Base-by-base conservation (phyloP, 2,113 vertebrate genomes). In the Mola mola region DNA sequence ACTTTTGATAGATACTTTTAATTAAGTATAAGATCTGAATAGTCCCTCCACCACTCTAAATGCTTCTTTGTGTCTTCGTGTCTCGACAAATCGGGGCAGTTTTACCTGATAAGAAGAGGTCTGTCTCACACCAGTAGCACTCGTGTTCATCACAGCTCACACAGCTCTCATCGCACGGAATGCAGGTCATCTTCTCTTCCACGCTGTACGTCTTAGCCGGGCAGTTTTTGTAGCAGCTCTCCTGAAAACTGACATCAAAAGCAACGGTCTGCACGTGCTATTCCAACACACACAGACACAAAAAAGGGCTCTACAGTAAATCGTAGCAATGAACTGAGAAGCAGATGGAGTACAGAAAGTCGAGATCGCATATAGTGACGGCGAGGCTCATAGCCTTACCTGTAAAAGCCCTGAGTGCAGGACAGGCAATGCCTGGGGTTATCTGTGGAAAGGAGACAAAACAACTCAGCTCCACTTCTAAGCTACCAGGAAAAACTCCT, bases 41-140 rank as follows among this genome's bases (percentile, higher is more conserved):
- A n/a, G n/a, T n/a, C n/a, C n/a, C n/a, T n/a, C n/a, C n/a, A n/a
- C n/a, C n/a, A n/a, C n/a, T n/a, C n/a, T n/a, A n/a, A n/a, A n/a
- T n/a, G n/a, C n/a, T n/a, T n/a, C n/a, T n/a, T n/a, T n/a, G n/a
- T n/a, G n/a, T n/a, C n/a, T n/a, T n/a, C n/a, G n/a, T n/a, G n/a
- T n/a, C n/a, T n/a, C n/a, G n/a, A n/a, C n/a, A n/a, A n/a, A n/a
- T n/a, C n/a, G n/a, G n/a, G n/a, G n/a, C n/a, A n/a, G n/a, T n/a
- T n/a, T 34, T 61, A 97, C 96, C 93, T 70, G 87, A 91, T 58
- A 96, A 88, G 76, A 95, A 96, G 86, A 94, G 93, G 58, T 94
- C 94, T 5, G 93, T 87, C 62, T 95, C 90, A 82, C 96, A 98
- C 38, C 89, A 94, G 51, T 92, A 85, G 78, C 96, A 97, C 53